Base-by-base conservation (phyloP, 2,888 invertebrate genomes). In the Alcis repandata region DNA sequence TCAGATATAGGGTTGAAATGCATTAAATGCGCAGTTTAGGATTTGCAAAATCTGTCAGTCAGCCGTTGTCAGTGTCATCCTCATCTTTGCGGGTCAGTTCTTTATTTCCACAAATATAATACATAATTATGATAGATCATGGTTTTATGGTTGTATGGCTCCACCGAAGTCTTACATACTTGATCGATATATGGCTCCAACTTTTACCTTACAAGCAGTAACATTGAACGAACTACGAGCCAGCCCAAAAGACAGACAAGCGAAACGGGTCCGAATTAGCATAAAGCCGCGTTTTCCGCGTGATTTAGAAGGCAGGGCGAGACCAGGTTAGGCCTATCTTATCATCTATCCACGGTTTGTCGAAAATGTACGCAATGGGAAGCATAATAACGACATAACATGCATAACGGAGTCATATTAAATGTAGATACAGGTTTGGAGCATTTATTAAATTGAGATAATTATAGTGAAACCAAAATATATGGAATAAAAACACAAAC, bases 291-390 rank as follows among this genome's bases (percentile, higher is more conserved):
- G 22, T 67, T 74, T 75, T 66, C 52, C 63, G 63, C 69, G 70
- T 78, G 74, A 83, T 78, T 73, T 78, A 79, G 69, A 65, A 60
- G 69, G 64, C 64, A 59, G 66, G 65, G 67, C 43, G 60, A 70
- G 70, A 68, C 59, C 63, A 70, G 67, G 65, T 75, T 76, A 27
- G 49, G 49, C 54, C 36, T 59, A 64, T 54, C 59, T 48, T 45
- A 11, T 19, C 22, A 76, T 68, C 59, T 53, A 27, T 11, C 48
- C 43, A 59, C 59, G 56, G 32, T 71, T 70, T 63, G 56, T 52
- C 46, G 45, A 41, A 58, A 54, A 58, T 40, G 15, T 53, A 63
- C 51, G 43, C 17, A 8, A 19, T 17, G 43, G 59, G 19, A 19
- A 15, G 43, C 51, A 43, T 52, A 49, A 54, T 49, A 61, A 59